A percentile compares a stretch with the other conserved stretches of the same genome.
These are phyloP conservation scores for Premnoplex brunnescens DNA, from an alignment of 2,797 vertebrate genomes.

Conservation along the genomic window DNA sequence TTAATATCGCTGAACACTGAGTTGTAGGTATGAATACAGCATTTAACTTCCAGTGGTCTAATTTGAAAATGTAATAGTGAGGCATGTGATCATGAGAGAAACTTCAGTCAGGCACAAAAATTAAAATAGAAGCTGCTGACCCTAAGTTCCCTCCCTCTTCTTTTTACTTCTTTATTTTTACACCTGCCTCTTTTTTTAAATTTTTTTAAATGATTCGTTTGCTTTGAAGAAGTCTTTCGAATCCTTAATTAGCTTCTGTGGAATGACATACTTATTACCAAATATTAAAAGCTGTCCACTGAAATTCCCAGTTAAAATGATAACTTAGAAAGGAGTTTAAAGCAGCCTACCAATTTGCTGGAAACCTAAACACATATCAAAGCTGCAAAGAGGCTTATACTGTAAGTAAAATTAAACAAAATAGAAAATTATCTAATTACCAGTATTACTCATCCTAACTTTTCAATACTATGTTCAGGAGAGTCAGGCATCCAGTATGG, in stretches of 20 bases:
- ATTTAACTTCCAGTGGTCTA: not conserved
- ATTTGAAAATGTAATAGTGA: not conserved
- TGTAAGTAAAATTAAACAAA: conserved; percentile 45
- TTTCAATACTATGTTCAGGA: not conserved
- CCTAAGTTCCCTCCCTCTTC: not conserved
- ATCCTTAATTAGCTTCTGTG: conserved; percentile 47
- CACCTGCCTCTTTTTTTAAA: accelerated
- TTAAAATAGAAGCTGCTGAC: not conserved
- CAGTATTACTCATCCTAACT: not conserved
- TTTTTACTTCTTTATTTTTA: not conserved
- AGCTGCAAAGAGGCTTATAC: conserved; percentile 1
- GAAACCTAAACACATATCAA: conserved; percentile 42
- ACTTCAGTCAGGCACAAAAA: not conserved
- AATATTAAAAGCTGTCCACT: conserved; percentile 19
- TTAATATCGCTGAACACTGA: not conserved
- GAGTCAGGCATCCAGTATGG: not conserved
- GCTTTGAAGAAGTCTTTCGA: conserved; percentile 23
- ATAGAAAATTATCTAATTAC: conserved; percentile 30
- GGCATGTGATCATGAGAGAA: not conserved
- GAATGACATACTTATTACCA: conserved; percentile 16
- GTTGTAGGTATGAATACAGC: not conserved
- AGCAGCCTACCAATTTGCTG: conserved; percentile 20
- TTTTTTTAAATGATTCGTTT: not conserved
- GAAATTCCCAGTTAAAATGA: conserved; percentile 46
- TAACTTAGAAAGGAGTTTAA: conserved; percentile 29